A percentile compares a stretch with the other conserved stretches of the same genome.
phyloP scores from a whole-genome alignment of 2,113 vertebrate genomes.

The Microcebus griseorufus region DNA sequence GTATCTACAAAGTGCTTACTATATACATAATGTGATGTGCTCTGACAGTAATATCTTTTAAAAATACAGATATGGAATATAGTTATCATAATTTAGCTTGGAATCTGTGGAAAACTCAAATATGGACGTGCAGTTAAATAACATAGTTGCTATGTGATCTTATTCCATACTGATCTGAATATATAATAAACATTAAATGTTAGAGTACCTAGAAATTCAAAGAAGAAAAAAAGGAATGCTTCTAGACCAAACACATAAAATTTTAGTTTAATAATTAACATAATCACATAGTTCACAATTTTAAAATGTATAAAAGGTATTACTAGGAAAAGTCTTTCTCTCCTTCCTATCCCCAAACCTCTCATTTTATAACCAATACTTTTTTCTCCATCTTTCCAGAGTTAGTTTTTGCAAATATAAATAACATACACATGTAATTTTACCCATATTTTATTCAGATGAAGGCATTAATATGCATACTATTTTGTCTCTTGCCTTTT shows the following conservation, averaged over 20 bases:
- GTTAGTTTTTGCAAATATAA: not conserved
- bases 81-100: conserved; percentile 36
- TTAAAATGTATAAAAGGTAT: not conserved
- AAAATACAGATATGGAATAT: conserved; percentile 22
- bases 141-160: not conserved
- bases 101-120: conserved; percentile 52
- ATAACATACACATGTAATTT: not conserved
- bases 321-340: not conserved
- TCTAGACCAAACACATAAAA: not conserved
- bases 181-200: not conserved
- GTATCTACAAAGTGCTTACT: conserved; percentile 39
- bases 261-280: not conserved
- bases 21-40: not conserved
- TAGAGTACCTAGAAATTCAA: conserved; percentile 15
- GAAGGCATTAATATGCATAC: not conserved
- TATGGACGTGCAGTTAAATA: not conserved
- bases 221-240: conserved; percentile 16
- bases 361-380: not conserved
- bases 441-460: not conserved
- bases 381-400: not conserved
- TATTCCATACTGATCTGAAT: conserved; percentile 25
- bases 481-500: not conserved
- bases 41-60: not conserved
- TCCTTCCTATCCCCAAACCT: not conserved
- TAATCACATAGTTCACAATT: not conserved